Evolutionary conservation across 1,140 invertebrate species (phyloP), one percentile per base, ranked within the genome.

Genomic region (Papilio polyxenes): DNA sequence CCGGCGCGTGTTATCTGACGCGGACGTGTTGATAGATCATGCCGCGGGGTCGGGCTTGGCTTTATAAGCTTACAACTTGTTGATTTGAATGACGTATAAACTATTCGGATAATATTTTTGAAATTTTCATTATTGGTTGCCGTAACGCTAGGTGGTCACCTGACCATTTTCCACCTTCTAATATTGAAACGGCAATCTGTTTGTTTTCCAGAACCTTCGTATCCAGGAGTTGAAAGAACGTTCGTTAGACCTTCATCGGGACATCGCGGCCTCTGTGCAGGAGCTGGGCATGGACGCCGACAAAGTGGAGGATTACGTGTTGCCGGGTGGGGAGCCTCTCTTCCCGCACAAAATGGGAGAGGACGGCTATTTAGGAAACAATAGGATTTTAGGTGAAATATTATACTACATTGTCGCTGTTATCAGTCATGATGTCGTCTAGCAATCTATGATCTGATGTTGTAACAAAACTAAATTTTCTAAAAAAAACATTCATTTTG

Each of bases 171-270:
- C n/a, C n/a, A 51, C 11, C 13, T 13, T 53, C 13, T 53, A 44
- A 0, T 44, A 44, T 6, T 44, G 7, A 44, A 44, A 6, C 7
- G 7, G 40, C 3, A 44, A 20, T 76, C 76, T 20, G 59, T 76
- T 74, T 74, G 37, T 31, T 59, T 92, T 92, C 20, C 94, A 97
- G 97, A 96, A 96, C 51, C 92, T 98, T 10, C 96, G 95, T 80
- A 96, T 98, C 31, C 97, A 97, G 91, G 96, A 97, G 51, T 87
- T 97, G 37, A 95, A 96, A 56, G 97, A 98, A 84, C 95, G 97
- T 83, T 95, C 95, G 1, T 90, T 98, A n/a, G 92, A 96, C 49
- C 91, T 98, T 44, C 96, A 98, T 89, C 92, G 97, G n/a, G 97
- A 98, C 82, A 96, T 98, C 15, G 94, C 95, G 49, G 92, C 87